Percentiles rank a stretch among this genome's conserved stretches.
phyloP scores from a whole-genome alignment of 1,140 invertebrate genomes.

The Phenacoccus solenopsis region DNA sequence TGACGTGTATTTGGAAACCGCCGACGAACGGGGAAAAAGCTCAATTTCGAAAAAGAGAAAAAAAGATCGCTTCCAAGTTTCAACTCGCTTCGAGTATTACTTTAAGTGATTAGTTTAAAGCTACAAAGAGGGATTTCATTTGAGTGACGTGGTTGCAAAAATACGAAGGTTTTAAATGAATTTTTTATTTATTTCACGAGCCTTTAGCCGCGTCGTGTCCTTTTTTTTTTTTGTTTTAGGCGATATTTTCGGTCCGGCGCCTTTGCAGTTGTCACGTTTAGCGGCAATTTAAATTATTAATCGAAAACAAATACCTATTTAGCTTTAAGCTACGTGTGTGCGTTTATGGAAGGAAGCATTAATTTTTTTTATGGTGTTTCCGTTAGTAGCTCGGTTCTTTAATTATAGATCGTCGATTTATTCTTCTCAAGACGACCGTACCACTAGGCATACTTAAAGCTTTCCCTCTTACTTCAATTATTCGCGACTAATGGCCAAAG shows the following conservation, averaged over 20 bases:
- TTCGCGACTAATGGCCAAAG: no score
- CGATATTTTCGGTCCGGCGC: neutral
- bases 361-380: no score
- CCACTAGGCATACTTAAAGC: no score
- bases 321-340: no score
- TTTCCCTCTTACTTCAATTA: no score
- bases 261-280: neutral
- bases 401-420: no score
- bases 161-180: neutral
- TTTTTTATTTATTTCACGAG: neutral
- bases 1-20: neutral
- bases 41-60: neutral
- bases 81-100: neutral
- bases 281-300: neutral
- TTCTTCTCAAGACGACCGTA: no score
- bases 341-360: no score
- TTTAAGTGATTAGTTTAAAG: conserved; percentile 1
- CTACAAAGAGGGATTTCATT: conserved; percentile 1
- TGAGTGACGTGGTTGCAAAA: neutral
- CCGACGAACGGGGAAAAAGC: neutral
- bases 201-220: no score
- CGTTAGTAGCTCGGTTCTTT: no score
- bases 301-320: neutral
- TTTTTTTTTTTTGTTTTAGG: neutral
- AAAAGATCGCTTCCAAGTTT: neutral